Evolutionary conservation across 2,888 invertebrate species (phyloP), one percentile per base, ranked within the genome.

Genomic region (Andrena fulva): DNA sequence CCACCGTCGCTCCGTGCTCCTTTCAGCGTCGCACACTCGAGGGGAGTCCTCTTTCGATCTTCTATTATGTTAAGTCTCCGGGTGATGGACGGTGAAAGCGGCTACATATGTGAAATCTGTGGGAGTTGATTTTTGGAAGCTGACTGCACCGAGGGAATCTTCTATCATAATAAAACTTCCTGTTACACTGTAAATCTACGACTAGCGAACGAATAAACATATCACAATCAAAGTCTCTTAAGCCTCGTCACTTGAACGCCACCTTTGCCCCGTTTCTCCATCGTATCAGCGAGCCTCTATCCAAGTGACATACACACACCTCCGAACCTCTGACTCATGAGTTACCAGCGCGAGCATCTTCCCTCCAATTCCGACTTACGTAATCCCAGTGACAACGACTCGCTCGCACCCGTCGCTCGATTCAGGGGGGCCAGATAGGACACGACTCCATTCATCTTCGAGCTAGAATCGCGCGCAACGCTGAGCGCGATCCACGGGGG

Each of bases 391-490:
- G 6, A 60, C 60, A n/a, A 31, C 7, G n/a, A 33, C 2, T 56
- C 27, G 33, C 31, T 8, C 31, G 29, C n/a, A 8, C 31, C 31
- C 31, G 7, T 60, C n/a, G 7, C 31, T 33, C 2, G n/a, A 60
- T 29, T 66, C 66, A 50, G 16, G 48, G 27, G n/a, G 50, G 27
- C 48, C n/a, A n/a, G 42, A 42, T 42, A 29, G 60, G 31, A 20
- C 35, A 12, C 12, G 48, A 10, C 20, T 62, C 42, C 60, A 62
- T 72, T 72, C 56, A 63, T 33, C 33, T 50, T 48, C 42, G 66
- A 2, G 8, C 4, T 33, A 35, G 73, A 42, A 67, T 59, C 56
- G 62, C 35, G 52, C 35, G 35, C 35, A 4, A 35, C 62, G 7
- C 27, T 10, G 12, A 60, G 3, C 35, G 56, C 20, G 56, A 66